Percentiles rank a stretch among this genome's conserved stretches.
Conservation (phyloP, 2,888 invertebrate species). For the Pomacea canaliculata region DNA sequence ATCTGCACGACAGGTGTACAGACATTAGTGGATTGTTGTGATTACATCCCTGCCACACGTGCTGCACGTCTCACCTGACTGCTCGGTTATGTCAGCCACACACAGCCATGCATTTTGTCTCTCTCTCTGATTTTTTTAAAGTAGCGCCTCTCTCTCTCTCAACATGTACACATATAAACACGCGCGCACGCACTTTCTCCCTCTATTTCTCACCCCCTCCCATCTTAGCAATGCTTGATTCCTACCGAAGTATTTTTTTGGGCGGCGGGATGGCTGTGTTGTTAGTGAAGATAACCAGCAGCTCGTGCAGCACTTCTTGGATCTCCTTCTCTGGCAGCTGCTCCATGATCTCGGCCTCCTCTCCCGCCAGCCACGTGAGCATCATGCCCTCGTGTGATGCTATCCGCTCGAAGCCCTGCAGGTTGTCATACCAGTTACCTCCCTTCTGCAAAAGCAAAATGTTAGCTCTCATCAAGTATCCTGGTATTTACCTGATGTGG, state of each 20-base stretch:
- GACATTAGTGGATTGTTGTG: too few species aligned
- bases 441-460: slow-evolving; percentile 11
- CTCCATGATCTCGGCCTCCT: slow-evolving; percentile 80
- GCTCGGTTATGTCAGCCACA: not conserved
- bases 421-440: slow-evolving; percentile 80
- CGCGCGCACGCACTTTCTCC: not conserved
- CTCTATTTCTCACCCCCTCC: not conserved
- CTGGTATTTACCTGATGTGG: too few species aligned
- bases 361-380: slow-evolving; percentile 80
- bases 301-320: slow-evolving; percentile 70
- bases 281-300: slow-evolving; percentile 22
- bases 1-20: not conserved
- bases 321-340: slow-evolving; percentile 79
- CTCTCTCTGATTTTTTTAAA: not conserved
- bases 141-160: not conserved
- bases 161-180: not conserved
- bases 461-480: too few species aligned
- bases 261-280: not conserved
- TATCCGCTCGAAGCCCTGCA: slow-evolving; percentile 81
- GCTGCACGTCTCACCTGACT: too few species aligned
- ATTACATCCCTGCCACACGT: too few species aligned
- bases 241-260: not conserved
- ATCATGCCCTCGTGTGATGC: slow-evolving; percentile 80
- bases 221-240: not conserved
- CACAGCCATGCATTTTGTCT: too few species aligned